Conservation (phyloP, 2,113 vertebrate species). For the Sinocyclocheilus grahami region DNA sequence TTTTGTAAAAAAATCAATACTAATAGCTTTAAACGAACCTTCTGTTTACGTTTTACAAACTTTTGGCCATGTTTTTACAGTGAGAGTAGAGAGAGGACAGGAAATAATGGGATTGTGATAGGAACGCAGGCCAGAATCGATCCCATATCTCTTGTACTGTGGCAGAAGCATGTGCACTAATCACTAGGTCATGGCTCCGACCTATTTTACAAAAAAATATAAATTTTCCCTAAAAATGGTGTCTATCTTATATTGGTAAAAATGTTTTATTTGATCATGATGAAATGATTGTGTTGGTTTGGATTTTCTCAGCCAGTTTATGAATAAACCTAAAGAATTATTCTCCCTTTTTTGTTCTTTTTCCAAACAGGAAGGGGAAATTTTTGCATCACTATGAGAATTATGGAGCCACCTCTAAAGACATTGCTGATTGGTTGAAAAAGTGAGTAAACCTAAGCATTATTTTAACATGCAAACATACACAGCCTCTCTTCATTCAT, state of each 20-base stretch:
- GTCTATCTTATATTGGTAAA: neutral
- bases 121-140: neutral
- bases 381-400: slow-evolving; percentile 95
- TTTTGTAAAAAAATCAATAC: neutral
- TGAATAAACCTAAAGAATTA: slow-evolving; percentile 1
- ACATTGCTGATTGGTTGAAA: slow-evolving; percentile 94
- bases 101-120: neutral
- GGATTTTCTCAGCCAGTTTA: neutral
- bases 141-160: neutral
- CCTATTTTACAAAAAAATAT: neutral
- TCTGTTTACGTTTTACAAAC: neutral
- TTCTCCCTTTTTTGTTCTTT: neutral
- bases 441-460: slow-evolving; percentile 79
- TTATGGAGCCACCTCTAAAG: slow-evolving; percentile 88
- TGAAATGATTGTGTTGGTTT: neutral
- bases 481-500: neutral
- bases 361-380: slow-evolving; percentile 86
- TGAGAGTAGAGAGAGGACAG: neutral
- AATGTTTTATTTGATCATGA: neutral
- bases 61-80: neutral
- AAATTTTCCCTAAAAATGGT: neutral
- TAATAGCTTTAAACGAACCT: neutral
- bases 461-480: neutral
- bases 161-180: neutral
- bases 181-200: neutral